Conservation (phyloP, 2,113 vertebrate genomes). For the Channa maculata region DNA sequence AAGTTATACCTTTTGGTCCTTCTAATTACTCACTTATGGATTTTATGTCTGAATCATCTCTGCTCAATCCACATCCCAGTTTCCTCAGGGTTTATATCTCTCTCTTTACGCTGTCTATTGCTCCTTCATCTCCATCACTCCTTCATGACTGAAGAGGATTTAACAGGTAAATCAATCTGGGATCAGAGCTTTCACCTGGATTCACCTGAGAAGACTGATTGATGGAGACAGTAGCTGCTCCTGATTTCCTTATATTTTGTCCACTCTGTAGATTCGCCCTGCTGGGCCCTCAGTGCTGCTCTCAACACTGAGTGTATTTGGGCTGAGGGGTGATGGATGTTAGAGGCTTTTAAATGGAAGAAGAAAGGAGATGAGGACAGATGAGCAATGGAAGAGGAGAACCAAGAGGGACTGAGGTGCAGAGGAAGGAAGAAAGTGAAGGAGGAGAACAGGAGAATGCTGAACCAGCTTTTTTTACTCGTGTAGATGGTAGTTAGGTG, state of each 20-base stretch:
- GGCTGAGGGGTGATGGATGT: slow-evolving; percentile 68
- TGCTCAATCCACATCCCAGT: slow-evolving; percentile 5
- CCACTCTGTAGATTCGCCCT: slow-evolving; percentile 58
- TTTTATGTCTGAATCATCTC: slow-evolving; percentile 11
- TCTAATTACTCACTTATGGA: not conserved
- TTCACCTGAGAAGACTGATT: slow-evolving; percentile 68
- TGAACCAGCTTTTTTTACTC: slow-evolving; percentile 63
- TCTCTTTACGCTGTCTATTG: slow-evolving; percentile 9
- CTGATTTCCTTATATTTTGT: slow-evolving; percentile 71
- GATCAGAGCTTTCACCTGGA: slow-evolving; percentile 64
- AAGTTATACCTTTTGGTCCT: too few species aligned
- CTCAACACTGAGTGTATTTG: slow-evolving; percentile 46
- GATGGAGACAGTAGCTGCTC: slow-evolving; percentile 63
- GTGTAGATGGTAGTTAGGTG: slow-evolving; percentile 19
- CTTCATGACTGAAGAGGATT: slow-evolving; percentile 49
- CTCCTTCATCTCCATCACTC: slow-evolving; percentile 46
- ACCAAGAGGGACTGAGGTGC: slow-evolving; percentile 21
- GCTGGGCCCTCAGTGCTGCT: slow-evolving; percentile 43
- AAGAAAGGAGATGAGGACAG: slow-evolving; percentile 44
- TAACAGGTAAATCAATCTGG: slow-evolving; percentile 67
- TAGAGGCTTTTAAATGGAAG: slow-evolving; percentile 43
- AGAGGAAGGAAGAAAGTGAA: slow-evolving; percentile 13
- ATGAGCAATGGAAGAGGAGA: slow-evolving; percentile 22
- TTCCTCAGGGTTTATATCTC: slow-evolving; percentile 10
- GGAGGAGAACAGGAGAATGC: slow-evolving; percentile 45